A percentile compares a stretch with the other conserved stretches of the same genome.
Evolutionary conservation across 1,140 invertebrate species (phyloP).

Genomic region (Dolichoris vasculosae): DNA sequence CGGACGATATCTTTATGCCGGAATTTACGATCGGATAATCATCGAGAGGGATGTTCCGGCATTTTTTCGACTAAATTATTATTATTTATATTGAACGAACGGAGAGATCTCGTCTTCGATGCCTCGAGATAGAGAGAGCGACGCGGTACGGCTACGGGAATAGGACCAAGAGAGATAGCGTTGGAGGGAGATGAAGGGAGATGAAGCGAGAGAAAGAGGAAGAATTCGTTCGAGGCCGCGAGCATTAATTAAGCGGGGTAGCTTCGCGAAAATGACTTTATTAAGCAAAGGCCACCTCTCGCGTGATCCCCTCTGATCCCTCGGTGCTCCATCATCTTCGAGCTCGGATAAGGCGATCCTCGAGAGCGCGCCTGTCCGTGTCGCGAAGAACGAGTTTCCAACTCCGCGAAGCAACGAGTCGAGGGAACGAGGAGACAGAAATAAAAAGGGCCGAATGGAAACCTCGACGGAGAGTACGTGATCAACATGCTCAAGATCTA

Average conservation of each 20-base stretch:
- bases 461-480: constrained; percentile 35
- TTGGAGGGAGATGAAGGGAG: background rate
- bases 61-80: constrained; percentile 71
- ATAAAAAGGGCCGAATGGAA: constrained; percentile 8
- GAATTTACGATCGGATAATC: constrained; percentile 75
- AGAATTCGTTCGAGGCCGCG: constrained; percentile 37
- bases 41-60: constrained; percentile 72
- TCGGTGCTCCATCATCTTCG: constrained; percentile 39
- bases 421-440: background rate
- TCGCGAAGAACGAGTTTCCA: constrained; percentile 38
- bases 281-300: constrained; percentile 55
- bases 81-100: constrained; percentile 69
- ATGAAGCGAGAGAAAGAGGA: background rate
- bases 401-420: background rate
- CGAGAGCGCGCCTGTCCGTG: background rate
- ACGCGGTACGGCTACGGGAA: background rate
- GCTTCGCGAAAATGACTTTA: constrained; percentile 69
- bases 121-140: constrained; percentile 3
- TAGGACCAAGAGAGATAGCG: background rate
- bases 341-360: constrained; percentile 32
- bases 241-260: constrained; percentile 67
- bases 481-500: constrained; percentile 47
- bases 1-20: constrained; percentile 72
- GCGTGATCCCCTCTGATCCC: background rate
- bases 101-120: background rate